Conservation (phyloP, 2,797 vertebrate species). For the Bradypus variegatus region DNA sequence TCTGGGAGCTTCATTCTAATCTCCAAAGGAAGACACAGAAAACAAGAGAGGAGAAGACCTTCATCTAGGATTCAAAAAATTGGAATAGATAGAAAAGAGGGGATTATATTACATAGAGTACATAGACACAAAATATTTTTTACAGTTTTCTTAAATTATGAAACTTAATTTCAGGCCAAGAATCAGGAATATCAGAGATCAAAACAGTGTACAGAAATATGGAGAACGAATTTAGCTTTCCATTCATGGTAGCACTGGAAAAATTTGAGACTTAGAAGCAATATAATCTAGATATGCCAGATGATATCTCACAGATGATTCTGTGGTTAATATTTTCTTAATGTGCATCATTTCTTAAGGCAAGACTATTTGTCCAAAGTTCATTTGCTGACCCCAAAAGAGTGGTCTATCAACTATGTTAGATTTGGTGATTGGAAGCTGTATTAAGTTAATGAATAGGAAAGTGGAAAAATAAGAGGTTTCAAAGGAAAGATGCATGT, state of each 20-base stretch:
- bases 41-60: not conserved
- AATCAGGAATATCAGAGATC: not conserved
- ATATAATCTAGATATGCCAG: not conserved
- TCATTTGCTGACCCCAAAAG: not conserved
- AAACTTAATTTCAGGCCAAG: not conserved
- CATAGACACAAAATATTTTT: not conserved
- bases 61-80: not conserved
- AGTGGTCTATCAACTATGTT: not conserved
- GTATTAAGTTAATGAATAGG: not conserved
- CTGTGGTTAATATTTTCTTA: not conserved
- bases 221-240: not conserved
- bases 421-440: not conserved
- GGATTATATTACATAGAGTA: not conserved
- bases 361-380: not conserved
- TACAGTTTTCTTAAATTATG: slow-evolving; percentile 3
- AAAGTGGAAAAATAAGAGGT: not conserved
- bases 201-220: not conserved
- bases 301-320: not conserved
- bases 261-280: not conserved
- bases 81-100: not conserved
- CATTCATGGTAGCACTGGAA: not conserved
- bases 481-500: not conserved
- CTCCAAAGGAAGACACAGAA: not conserved
- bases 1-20: not conserved
- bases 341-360: not conserved